These are phyloP conservation scores for Tenualosa thibaudeaui DNA, from an alignment of 2,797 vertebrate species.

Conservation along the genomic window DNA sequence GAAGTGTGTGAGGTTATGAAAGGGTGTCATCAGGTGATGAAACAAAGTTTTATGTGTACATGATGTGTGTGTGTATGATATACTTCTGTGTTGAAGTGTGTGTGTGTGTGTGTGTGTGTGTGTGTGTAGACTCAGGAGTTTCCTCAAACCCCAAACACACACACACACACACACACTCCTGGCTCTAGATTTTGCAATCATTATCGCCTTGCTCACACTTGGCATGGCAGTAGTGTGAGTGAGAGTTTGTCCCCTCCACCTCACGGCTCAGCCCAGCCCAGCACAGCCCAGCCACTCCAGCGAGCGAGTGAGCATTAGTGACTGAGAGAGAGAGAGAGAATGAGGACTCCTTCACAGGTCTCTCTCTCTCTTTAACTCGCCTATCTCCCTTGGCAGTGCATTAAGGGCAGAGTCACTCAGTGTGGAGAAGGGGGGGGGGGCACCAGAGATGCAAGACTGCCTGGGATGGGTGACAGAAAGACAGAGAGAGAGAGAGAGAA, in stretches of 20 bases:
- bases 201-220: slow-evolving; percentile 10
- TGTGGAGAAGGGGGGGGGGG: background rate
- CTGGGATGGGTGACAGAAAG: background rate
- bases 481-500: background rate
- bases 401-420: background rate
- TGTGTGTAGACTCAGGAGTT: background rate
- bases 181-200: slow-evolving; percentile 16
- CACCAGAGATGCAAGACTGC: background rate
- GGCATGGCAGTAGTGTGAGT: background rate
- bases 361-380: slow-evolving; percentile 20
- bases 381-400: slow-evolving; percentile 7
- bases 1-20: background rate
- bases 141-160: no score
- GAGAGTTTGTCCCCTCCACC: no score
- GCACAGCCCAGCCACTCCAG: no score
- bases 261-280: slow-evolving; percentile 19
- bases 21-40: background rate
- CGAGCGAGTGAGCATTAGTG: no score
- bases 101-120: background rate
- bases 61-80: background rate
- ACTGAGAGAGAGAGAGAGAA: background rate
- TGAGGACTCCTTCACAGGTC: slow-evolving; percentile 5
- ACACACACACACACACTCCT: background rate
- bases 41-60: background rate
- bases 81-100: background rate